phyloP scores from a whole-genome alignment of 2,113 vertebrate species.

The Merops nubicus region DNA sequence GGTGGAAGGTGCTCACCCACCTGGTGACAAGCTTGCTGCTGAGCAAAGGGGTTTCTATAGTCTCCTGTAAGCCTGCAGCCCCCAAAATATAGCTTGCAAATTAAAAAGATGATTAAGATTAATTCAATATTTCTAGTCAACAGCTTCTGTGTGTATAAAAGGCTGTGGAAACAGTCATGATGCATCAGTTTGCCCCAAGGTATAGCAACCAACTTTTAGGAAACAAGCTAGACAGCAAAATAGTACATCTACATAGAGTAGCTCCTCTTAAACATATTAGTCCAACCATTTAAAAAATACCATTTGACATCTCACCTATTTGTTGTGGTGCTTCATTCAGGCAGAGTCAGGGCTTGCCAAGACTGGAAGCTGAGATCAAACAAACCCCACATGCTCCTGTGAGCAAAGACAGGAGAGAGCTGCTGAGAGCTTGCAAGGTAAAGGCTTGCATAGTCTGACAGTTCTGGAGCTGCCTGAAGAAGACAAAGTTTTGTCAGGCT shows the following conservation, averaged over 20 bases:
- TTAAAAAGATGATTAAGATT: not conserved
- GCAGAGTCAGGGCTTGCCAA: not conserved
- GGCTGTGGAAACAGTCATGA: not conserved
- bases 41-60: not conserved
- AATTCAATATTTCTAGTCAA: not conserved
- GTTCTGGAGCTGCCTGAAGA: not conserved
- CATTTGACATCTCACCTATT: not conserved
- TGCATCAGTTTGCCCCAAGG: not conserved
- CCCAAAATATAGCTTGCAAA: not conserved
- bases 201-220: not conserved
- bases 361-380: constrained; percentile 52
- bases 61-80: not conserved
- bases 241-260: not conserved
- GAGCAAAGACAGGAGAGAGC: not conserved
- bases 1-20: not conserved
- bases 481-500: not conserved
- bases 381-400: not conserved
- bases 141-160: not conserved
- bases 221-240: not conserved
- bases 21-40: not conserved
- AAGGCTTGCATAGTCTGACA: not conserved
- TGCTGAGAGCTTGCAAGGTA: not conserved
- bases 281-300: not conserved
- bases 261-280: not conserved
- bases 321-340: not conserved